These are phyloP conservation scores for Schrankia costaestrigalis DNA, from an alignment of 2,888 invertebrate species.

Conservation along the genomic window DNA sequence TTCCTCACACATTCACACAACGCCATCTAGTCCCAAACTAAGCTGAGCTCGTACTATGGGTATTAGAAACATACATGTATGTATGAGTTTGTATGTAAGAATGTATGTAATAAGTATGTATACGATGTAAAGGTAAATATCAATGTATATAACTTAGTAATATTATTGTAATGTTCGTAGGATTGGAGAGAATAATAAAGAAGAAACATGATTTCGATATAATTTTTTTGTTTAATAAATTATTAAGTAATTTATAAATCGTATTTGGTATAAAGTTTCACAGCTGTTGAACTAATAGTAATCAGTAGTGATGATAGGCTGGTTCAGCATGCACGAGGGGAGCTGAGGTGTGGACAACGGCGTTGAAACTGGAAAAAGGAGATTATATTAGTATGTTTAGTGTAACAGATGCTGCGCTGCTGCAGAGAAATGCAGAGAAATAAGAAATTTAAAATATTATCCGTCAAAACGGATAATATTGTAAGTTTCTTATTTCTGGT, in stretches of 20 bases:
- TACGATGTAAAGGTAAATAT: too few relatives aligned
- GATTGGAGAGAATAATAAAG: background rate
- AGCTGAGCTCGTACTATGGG: too few relatives aligned
- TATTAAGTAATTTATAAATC: slow-evolving; percentile 25
- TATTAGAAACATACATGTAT: too few relatives aligned
- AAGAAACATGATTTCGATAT: background rate
- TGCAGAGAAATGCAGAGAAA: too few relatives aligned
- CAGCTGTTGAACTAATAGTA: background rate
- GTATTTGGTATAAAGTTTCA: slow-evolving; percentile 25
- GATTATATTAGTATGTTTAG: slow-evolving; percentile 1
- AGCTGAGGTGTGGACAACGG: slow-evolving; percentile 61
- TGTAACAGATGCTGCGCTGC: background rate
- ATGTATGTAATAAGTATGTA: too few relatives aligned
- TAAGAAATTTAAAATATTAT: too few relatives aligned
- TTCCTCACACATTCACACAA: too few relatives aligned
- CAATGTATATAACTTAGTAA: too few relatives aligned
- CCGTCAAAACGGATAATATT: background rate
- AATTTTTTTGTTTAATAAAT: slow-evolving; percentile 3
- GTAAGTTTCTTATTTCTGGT: background rate
- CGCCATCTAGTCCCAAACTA: too few relatives aligned
- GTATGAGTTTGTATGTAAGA: too few relatives aligned
- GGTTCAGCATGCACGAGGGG: slow-evolving; percentile 56
- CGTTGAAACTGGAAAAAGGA: slow-evolving; percentile 55
- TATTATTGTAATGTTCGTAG: too few relatives aligned
- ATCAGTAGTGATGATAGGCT: slow-evolving; percentile 43